Evolutionary conservation across 2,888 invertebrate genomes (phyloP).

Genomic region (Apoderus coryli): DNA sequence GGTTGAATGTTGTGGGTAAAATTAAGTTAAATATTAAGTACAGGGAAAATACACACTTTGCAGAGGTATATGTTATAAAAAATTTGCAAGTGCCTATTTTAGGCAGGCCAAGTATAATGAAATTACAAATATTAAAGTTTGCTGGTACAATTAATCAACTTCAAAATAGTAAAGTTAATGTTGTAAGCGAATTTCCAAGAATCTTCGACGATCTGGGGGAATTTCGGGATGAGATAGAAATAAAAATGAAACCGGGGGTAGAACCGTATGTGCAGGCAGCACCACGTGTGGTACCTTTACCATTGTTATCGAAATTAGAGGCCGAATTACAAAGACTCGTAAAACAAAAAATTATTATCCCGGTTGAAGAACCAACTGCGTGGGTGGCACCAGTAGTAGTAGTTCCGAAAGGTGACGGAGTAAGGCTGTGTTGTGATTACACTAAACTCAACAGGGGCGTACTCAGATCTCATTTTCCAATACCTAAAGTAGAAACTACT

Average conservation of each 20-base stretch:
- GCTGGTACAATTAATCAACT: background rate
- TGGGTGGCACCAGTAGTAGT: slow-evolving; percentile 13
- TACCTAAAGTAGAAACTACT: slow-evolving; percentile 19
- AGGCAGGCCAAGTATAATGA: slow-evolving; percentile 3
- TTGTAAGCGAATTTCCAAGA: too few species aligned
- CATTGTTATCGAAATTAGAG: slow-evolving; percentile 11
- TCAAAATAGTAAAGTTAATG: too few species aligned
- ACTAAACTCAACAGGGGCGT: slow-evolving; percentile 14
- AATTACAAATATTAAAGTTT: slow-evolving; percentile 4
- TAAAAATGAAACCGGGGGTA: slow-evolving; percentile 7
- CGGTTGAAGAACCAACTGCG: slow-evolving; percentile 11
- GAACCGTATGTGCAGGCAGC: slow-evolving; percentile 11
- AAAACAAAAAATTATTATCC: slow-evolving; percentile 5
- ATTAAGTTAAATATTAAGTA: slow-evolving; percentile 4
- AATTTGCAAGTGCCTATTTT: too few species aligned
- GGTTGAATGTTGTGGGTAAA: slow-evolving; percentile 4
- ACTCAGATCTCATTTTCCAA: slow-evolving; percentile 15
- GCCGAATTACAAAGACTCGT: slow-evolving; percentile 9
- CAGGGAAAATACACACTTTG: background rate
- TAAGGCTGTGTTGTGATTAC: slow-evolving; percentile 15
- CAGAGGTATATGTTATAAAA: slow-evolving; percentile 3
- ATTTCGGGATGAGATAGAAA: slow-evolving; percentile 7
- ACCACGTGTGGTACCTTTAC: slow-evolving; percentile 12
- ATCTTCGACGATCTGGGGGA: slow-evolving; percentile 4
- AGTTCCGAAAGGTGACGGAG: slow-evolving; percentile 12